Conservation (phyloP, 1,140 invertebrate species). For the Ptiloglossa arizonensis region DNA sequence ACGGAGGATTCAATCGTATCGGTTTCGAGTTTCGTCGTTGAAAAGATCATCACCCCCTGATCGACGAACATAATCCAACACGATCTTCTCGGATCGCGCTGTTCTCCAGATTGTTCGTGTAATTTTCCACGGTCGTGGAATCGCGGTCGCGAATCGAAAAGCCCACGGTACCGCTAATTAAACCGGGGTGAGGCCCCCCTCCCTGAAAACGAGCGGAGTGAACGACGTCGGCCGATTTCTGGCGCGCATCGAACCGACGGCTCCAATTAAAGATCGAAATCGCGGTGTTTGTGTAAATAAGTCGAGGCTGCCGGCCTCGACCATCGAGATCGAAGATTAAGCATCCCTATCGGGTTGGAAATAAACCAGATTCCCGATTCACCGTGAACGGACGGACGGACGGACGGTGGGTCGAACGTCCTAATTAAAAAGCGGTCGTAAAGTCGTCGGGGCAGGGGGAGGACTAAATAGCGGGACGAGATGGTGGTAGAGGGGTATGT, state of each 20-base stretch:
- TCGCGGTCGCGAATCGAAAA: not conserved
- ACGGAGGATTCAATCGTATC: too few species aligned
- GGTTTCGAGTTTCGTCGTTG: too few species aligned
- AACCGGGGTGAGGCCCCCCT: too few species aligned
- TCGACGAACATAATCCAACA: too few species aligned
- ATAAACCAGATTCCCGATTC: conserved; percentile 5
- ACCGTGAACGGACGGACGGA: too few species aligned
- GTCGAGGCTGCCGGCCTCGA: not conserved
- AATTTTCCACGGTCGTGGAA: too few species aligned
- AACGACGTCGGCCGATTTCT: not conserved
- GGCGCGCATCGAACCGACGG: not conserved
- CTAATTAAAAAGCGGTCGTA: conserved; percentile 31
- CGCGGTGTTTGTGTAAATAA: conserved; percentile 30
- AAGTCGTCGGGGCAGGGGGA: not conserved
- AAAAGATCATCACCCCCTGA: too few species aligned
- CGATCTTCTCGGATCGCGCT: too few species aligned
- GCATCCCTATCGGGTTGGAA: conserved; percentile 4
- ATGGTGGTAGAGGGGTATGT: too few species aligned
- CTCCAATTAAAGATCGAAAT: conserved; percentile 36
- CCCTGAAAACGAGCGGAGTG: not conserved
- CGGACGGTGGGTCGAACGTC: too few species aligned
- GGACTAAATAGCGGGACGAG: not conserved
- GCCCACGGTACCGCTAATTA: conserved; percentile 15
- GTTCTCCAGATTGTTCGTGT: too few species aligned
- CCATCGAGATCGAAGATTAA: conserved; percentile 10